These are phyloP conservation scores for Porites rus DNA, from an alignment of 92 coral and sea anemone genomes.

Conservation along the genomic window DNA sequence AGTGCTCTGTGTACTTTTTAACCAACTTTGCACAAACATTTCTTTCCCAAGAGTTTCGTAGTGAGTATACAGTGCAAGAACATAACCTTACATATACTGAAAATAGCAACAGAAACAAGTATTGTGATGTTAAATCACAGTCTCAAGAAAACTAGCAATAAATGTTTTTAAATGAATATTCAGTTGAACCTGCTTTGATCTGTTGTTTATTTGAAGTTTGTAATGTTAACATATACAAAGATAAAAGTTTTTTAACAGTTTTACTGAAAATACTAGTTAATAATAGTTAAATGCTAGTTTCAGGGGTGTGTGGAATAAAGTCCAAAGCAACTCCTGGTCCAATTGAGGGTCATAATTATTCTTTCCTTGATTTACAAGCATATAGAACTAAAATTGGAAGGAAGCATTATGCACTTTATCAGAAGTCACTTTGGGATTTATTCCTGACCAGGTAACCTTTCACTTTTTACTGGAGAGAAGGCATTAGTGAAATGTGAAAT, in stretches of 20 bases:
- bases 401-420: neutral
- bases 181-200: neutral
- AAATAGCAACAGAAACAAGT: neutral
- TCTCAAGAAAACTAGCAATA: slow-evolving; percentile 27
- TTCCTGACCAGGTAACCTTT: neutral
- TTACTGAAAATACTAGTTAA: neutral
- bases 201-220: neutral
- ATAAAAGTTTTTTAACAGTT: neutral
- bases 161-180: neutral
- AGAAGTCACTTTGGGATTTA: too few relatives aligned
- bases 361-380: too few relatives aligned
- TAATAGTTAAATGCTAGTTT: too few relatives aligned
- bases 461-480: too few relatives aligned
- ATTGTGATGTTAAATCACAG: slow-evolving; percentile 8
- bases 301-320: too few relatives aligned
- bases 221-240: neutral
- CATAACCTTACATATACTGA: slow-evolving; percentile 8
- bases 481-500: too few relatives aligned
- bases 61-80: slow-evolving; percentile 46
- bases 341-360: too few relatives aligned
- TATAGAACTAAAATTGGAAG: too few relatives aligned
- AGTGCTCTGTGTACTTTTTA: slow-evolving; percentile 67
- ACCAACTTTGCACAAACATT: slow-evolving; percentile 46
- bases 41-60: slow-evolving; percentile 36
- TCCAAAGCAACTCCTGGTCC: too few relatives aligned